Conservation (phyloP, 2,113 vertebrate genomes). For the Psittacus erithacus region DNA sequence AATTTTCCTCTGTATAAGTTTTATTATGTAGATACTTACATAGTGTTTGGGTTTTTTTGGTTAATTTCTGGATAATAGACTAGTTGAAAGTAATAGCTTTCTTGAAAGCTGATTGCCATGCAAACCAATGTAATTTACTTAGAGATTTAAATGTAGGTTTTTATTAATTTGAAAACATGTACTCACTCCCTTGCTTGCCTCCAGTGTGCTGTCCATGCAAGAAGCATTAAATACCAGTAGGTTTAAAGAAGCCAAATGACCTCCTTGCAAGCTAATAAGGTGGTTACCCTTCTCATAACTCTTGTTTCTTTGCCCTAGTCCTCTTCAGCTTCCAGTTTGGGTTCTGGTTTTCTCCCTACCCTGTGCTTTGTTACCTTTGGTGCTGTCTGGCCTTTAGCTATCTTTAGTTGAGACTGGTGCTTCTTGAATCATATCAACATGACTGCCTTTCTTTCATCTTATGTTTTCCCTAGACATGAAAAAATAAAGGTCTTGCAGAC, state of each 20-base stretch:
- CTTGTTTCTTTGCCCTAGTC: background rate
- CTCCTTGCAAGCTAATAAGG: background rate
- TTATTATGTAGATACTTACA: background rate
- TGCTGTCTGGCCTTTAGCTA: background rate
- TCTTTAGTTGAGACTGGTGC: background rate
- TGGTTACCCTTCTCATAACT: background rate
- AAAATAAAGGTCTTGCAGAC: background rate
- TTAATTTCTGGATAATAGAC: background rate
- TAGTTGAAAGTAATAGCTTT: background rate
- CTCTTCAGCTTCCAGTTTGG: background rate
- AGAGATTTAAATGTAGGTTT: background rate
- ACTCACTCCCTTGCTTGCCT: background rate
- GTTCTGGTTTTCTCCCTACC: background rate
- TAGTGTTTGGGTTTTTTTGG: background rate
- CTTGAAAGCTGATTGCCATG: background rate
- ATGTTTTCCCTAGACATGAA: background rate
- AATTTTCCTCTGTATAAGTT: background rate
- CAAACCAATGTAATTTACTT: background rate
- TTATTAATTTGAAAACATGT: background rate
- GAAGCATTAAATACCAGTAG: background rate
- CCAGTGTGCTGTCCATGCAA: background rate
- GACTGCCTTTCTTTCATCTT: background rate
- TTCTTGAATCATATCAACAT: background rate
- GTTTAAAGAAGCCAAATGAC: background rate
- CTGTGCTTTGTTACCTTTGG: background rate